Conservation (phyloP, 2,888 invertebrate species). For the Dasysyrphus tricinctus region DNA sequence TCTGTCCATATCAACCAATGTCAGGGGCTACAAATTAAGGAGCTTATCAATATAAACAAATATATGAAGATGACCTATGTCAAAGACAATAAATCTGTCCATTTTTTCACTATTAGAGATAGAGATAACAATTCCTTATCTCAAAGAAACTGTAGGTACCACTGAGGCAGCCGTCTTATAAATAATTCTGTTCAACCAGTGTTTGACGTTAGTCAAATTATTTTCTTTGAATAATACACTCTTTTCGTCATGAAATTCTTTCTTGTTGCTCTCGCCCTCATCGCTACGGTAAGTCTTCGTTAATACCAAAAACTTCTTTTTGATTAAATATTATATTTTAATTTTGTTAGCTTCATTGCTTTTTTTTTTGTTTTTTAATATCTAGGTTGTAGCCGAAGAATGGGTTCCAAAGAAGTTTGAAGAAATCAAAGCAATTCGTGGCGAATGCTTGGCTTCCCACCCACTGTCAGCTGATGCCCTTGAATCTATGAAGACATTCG, state of each 20-base stretch:
- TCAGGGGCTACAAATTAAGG: neutral
- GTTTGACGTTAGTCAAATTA: conserved; percentile 22
- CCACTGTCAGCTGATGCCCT: conserved; percentile 78
- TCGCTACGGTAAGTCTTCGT: conserved; percentile 14
- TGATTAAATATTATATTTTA: neutral
- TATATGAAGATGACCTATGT: neutral
- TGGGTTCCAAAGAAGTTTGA: conserved; percentile 79
- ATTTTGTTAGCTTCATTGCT: neutral
- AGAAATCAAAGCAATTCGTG: conserved; percentile 79
- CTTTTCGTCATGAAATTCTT: conserved; percentile 13
- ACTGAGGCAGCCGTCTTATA: neutral
- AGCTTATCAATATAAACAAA: neutral
- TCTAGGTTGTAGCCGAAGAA: conserved; percentile 57
- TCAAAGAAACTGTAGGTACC: neutral
- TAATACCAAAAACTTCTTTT: neutral
- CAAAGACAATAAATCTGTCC: conserved; percentile 21
- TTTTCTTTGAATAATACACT: conserved; percentile 6
- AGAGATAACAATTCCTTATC: conserved; percentile 20
- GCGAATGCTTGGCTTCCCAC: conserved; percentile 78
- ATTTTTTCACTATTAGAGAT: conserved; percentile 9
- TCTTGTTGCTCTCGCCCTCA: conserved; percentile 12
- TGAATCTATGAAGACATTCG: conserved; percentile 77
- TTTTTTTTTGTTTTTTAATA: neutral
- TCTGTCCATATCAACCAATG: neutral
- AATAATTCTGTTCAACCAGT: neutral